Percentiles rank a stretch among this genome's conserved stretches.
phyloP scores from a whole-genome alignment of 2,113 vertebrate species.

The Chamaetylas fuelleborni region DNA sequence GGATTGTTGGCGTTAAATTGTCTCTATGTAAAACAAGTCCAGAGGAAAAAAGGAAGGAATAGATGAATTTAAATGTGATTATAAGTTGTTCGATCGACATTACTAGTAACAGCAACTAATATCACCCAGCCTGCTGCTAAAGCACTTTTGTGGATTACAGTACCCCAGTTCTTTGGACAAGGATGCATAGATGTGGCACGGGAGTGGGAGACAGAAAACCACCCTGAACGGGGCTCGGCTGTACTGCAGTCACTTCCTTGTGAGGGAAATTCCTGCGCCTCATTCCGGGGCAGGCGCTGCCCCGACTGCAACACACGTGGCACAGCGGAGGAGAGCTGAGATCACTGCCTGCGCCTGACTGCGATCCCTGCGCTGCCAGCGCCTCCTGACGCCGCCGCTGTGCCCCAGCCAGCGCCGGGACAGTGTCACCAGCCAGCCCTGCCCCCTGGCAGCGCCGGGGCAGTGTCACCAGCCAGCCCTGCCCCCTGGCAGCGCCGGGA shows the following conservation, averaged over 20 bases:
- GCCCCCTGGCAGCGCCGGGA: not conserved
- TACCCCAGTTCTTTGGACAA: not conserved
- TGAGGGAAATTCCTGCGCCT: not conserved
- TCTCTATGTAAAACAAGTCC: not conserved
- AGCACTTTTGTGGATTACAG: not conserved
- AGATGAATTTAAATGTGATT: not conserved
- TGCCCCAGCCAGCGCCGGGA: not conserved
- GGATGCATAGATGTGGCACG: fast-evolving
- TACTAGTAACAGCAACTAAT: not conserved
- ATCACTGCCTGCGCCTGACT: fast-evolving
- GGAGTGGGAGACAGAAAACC: not conserved
- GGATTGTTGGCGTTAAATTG: not conserved
- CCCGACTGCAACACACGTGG: fast-evolving
- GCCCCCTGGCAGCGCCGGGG: fast-evolving
- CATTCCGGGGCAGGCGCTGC: not conserved
- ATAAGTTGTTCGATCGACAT: not conserved
- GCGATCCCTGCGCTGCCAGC: not conserved
- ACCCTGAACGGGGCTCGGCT: fast-evolving
- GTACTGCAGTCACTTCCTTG: not conserved
- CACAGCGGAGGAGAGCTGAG: not conserved
- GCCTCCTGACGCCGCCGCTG: fast-evolving
- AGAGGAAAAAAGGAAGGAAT: not conserved
- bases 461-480: fast-evolving
- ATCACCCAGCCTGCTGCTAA: not conserved
- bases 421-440: too few relatives aligned